These are phyloP conservation scores for Apostichopus californicus DNA, from an alignment of 35 echinoderm and acorn worm genomes.

Conservation along the genomic window DNA sequence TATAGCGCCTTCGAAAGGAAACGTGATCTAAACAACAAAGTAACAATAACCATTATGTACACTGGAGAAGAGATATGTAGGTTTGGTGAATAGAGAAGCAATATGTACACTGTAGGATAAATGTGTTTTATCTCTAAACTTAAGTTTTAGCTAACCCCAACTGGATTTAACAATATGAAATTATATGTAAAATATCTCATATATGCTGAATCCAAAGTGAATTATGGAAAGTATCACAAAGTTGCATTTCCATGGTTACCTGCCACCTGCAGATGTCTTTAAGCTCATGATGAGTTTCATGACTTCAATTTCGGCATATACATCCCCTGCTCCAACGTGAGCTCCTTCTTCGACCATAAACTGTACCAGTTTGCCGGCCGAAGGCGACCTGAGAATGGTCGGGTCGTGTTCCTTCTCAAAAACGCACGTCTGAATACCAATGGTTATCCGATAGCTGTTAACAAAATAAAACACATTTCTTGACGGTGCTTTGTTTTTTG, in stretches of 20 bases:
- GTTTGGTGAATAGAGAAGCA: no score
- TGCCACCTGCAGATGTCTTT: conserved; percentile 77
- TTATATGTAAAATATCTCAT: no score
- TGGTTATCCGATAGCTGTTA: conserved; percentile 93
- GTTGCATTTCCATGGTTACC: conserved; percentile 53
- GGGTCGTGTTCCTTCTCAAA: conserved; percentile 99
- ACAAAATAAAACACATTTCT: background rate
- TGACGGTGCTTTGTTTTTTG: no score
- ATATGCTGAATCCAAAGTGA: no score
- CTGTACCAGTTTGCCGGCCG: conserved; percentile 91
- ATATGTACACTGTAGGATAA: no score
- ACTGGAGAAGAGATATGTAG: no score
- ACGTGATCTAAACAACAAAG: no score
- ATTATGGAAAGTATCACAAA: background rate
- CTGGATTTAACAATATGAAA: no score
- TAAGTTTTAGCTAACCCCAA: no score
- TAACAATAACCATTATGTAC: no score
- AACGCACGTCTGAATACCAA: conserved; percentile 95
- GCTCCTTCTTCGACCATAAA: conserved; percentile 89
- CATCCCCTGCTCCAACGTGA: conserved; percentile 77
- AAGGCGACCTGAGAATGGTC: conserved; percentile 84
- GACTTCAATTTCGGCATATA: conserved; percentile 98
- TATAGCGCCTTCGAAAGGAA: no score
- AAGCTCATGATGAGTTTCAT: conserved; percentile 99
- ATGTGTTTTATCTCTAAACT: no score